phyloP scores from a whole-genome alignment of 2,888 invertebrate genomes.

The Brenthis hecate region DNA sequence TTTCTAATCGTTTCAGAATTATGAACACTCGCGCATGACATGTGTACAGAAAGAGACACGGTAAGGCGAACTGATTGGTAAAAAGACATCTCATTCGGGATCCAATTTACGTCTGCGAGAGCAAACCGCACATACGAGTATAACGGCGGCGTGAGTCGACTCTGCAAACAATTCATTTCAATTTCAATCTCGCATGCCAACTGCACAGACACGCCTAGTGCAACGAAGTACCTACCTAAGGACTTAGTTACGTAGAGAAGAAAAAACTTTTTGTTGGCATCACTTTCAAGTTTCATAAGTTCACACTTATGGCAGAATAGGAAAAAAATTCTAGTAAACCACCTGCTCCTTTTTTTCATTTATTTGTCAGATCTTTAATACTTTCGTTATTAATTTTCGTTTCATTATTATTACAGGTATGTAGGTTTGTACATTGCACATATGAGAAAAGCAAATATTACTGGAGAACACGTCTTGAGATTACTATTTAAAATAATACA shows the following conservation, averaged over 20 bases:
- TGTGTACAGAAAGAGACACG: slow-evolving; percentile 6
- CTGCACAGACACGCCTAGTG: slow-evolving; percentile 44
- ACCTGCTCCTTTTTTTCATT: too few relatives aligned
- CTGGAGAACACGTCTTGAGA: too few relatives aligned
- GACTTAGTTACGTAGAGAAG: neutral
- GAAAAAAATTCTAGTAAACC: neutral
- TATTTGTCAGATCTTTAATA: too few relatives aligned
- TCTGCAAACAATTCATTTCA: slow-evolving; percentile 76
- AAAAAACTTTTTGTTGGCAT: neutral
- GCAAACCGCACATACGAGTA: slow-evolving; percentile 66
- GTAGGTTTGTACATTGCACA: too few relatives aligned
- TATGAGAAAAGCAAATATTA: too few relatives aligned
- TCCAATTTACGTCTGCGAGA: slow-evolving; percentile 65
- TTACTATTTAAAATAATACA: too few relatives aligned
- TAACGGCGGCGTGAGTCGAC: slow-evolving; percentile 56
- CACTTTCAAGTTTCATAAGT: neutral
- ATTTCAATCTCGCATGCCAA: slow-evolving; percentile 63
- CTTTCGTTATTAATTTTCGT: too few relatives aligned
- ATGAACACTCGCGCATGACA: neutral
- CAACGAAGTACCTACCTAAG: slow-evolving; percentile 7
- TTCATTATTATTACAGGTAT: too few relatives aligned
- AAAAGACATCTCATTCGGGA: slow-evolving; percentile 66
- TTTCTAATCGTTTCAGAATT: neutral
- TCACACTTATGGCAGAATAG: neutral
- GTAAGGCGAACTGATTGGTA: slow-evolving; percentile 13